Evolutionary conservation across 2,113 vertebrate species (phyloP).

Genomic region (Upupa epops): DNA sequence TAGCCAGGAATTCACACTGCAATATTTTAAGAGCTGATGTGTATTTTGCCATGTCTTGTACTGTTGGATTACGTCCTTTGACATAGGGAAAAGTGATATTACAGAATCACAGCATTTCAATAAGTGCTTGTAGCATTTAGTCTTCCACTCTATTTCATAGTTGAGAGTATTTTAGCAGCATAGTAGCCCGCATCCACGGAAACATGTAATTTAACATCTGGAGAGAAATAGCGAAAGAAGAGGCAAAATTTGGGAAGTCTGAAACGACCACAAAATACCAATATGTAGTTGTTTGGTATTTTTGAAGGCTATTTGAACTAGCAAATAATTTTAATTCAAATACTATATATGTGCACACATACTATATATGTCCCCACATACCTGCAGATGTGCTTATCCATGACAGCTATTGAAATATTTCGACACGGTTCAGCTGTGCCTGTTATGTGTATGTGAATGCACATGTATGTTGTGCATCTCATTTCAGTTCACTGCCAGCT

Average conservation of each 20-base stretch:
- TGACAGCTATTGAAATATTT: background rate
- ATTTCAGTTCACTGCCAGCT: background rate
- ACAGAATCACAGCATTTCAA: background rate
- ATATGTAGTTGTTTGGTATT: background rate
- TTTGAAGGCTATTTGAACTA: background rate
- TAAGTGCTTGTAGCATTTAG: background rate
- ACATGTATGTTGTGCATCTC: background rate
- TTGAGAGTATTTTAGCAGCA: background rate
- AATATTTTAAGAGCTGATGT: background rate
- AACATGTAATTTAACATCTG: background rate
- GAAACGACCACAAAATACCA: background rate
- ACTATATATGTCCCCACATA: background rate
- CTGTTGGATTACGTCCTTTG: background rate
- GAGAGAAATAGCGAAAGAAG: background rate
- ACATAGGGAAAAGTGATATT: background rate
- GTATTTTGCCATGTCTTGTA: background rate
- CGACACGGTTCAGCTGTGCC: background rate
- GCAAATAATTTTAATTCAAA: background rate
- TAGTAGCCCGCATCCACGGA: background rate
- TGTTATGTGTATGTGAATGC: background rate
- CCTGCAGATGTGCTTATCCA: background rate
- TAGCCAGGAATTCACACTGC: background rate
- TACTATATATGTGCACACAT: background rate
- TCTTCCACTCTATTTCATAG: background rate
- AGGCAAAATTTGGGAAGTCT: background rate